These are phyloP conservation scores for Haemorhous mexicanus DNA, from an alignment of 2,113 vertebrate genomes.

Conservation along the genomic window DNA sequence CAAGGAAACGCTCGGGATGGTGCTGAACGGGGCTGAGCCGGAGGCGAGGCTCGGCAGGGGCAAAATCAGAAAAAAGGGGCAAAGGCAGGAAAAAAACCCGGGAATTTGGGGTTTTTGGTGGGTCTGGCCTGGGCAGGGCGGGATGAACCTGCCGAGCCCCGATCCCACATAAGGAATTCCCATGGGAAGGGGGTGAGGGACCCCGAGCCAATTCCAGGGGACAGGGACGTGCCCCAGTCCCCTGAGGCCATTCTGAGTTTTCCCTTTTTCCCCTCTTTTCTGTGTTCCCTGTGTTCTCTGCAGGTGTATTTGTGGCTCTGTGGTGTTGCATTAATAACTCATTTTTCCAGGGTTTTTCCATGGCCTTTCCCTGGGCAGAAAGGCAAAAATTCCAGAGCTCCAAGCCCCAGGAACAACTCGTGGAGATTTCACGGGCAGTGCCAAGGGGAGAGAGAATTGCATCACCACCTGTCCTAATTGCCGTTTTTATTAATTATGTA, in stretches of 20 bases:
- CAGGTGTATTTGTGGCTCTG: background rate
- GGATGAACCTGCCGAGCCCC: accelerated
- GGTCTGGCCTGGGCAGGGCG: background rate
- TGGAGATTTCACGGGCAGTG: background rate
- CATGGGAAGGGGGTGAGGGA: accelerated
- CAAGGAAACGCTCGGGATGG: accelerated
- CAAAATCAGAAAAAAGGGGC: background rate
- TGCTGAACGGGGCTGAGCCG: background rate
- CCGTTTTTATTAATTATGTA: background rate
- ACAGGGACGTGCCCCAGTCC: background rate
- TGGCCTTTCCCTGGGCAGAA: background rate
- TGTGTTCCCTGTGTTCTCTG: background rate
- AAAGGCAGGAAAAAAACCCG: background rate
- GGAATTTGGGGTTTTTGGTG: accelerated
- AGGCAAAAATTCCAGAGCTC: background rate
- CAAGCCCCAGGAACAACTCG: background rate
- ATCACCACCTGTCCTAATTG: background rate
- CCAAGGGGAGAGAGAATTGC: background rate
- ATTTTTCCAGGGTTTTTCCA: background rate
- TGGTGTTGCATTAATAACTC: background rate
- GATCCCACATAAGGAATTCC: background rate
- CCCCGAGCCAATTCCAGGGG: background rate
- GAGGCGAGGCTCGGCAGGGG: background rate
- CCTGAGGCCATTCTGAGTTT: accelerated
- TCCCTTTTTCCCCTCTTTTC: background rate